Base-by-base conservation (phyloP, 2,888 invertebrate species). In the Axea sp. region DNA sequence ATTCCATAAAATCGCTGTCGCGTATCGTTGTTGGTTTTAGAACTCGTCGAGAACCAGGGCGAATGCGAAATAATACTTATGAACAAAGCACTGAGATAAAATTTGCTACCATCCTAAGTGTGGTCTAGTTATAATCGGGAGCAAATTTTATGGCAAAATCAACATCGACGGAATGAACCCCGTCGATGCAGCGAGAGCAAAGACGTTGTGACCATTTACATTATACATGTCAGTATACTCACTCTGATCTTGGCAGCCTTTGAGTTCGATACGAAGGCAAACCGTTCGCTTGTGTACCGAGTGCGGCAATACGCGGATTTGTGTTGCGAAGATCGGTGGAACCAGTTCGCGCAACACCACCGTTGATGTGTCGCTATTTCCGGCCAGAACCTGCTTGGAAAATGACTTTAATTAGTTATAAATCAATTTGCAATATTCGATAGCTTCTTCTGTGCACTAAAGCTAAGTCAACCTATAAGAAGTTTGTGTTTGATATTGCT, bases 221-320 rank as follows among this genome's bases (percentile, higher is more conserved):
- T 68, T 62, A 69, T 62, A 62, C 55, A 71, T 71, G 60, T 57
- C 30, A 35, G 35, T 64, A 9, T 77, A 85, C 89, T 90, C 86
- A 93, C 93, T 92, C 82, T 89, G 89, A 84, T 92, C 92, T 17
- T 88, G 88, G 86, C 94, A 95, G 37, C 94, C 94, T 77, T 92
- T 91, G 45, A 95, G 87, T 85, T 95, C 95, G 71, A 94, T 90
- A 51, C 94, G 88, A 81, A 95, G 89, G 86, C 95, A 95, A 59
- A 94, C 92, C 1, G 93, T 94, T 67, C 94, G 89, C 7, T 91
- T 89, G 81, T 92, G 92, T 28, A 92, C 90, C 80, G 93, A 92
- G 88, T 92, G 92, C 0, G 95, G 95, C 59, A 94, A 88, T 73
- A 95, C 89, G 43, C 94, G 90, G 41, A 95, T 89, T 83, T 91